phyloP scores from a whole-genome alignment of 2,888 invertebrate genomes.

The Mallateleia sp. region DNA sequence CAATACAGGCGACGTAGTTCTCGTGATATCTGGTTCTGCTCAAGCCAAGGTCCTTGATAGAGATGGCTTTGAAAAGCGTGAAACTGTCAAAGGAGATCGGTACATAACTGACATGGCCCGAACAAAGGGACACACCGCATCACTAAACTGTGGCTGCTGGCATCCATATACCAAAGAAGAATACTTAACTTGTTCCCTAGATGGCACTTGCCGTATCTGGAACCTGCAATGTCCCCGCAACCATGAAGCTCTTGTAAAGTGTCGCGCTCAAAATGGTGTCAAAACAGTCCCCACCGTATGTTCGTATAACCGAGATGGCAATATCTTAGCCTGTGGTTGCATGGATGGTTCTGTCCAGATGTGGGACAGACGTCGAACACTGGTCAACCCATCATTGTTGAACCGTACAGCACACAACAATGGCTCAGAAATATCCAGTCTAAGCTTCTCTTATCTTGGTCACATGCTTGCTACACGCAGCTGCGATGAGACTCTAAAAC shows the following conservation, averaged over 20 bases:
- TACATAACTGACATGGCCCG: constrained; percentile 98
- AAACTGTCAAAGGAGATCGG: constrained; percentile 99
- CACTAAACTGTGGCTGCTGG: constrained; percentile 97
- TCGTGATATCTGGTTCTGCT: constrained; percentile 97
- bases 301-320: constrained; percentile 95
- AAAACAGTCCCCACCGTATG: constrained; percentile 96
- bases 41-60: constrained; percentile 98
- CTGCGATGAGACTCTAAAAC: constrained; percentile 97
- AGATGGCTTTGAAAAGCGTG: constrained; percentile 97
- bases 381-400: constrained; percentile 95
- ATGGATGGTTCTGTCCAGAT: constrained; percentile 98
- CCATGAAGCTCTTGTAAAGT: constrained; percentile 96
- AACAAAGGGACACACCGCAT: constrained; percentile 98
- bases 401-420: constrained; percentile 95
- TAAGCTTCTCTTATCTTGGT: constrained; percentile 97
- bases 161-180: constrained; percentile 97
- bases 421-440: constrained; percentile 95
- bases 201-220: constrained; percentile 97
- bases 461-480: constrained; percentile 94
- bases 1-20: constrained; percentile 97
- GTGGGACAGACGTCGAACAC: constrained; percentile 98
- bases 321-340: constrained; percentile 97
- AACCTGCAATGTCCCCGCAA: constrained; percentile 93
- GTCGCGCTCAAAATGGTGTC: constrained; percentile 95
- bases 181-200: constrained; percentile 98